Base-by-base conservation (phyloP, 2,113 vertebrate genomes). In the Heterotis niloticus region DNA sequence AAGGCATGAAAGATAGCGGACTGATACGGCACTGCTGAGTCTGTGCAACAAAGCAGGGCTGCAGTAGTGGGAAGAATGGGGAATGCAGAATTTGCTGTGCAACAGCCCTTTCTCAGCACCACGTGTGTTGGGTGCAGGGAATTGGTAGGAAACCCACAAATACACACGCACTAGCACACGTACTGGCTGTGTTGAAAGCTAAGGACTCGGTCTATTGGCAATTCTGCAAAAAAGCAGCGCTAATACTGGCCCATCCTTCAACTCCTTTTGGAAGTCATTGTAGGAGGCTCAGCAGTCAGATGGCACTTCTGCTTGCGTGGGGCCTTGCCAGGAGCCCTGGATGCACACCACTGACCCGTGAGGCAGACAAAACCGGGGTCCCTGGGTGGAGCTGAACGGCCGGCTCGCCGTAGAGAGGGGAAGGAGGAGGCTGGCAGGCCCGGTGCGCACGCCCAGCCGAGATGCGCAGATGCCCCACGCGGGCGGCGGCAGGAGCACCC, bases 381-480 rank as follows among this genome's bases (percentile, higher is more conserved):
- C 34, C 34, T 12, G 65, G 12, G 65, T 74, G 1, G 84, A 89
- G 87, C 89, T 89, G 89, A 88, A 89, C 88, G 91, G 76, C 88
- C 74, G 65, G 81, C 72, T 7, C 16, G 56, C 69, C 65, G 59
- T 54, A 78, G 56, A 78, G 70, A 62, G 60, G 52, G 24, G 17
- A 64, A 74, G 28, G 17, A 26, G 17, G 62, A 67, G 28, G 23
- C 72, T 28, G 28, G 28, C 57, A 64, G 54, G 10, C 14, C 52
- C 29, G 69, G 76, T 57, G 66, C 72, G 73, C 67, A 26, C 68
- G 82, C 79, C 83, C 85, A 77, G 82, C 64, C 78, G 85, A 82
- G 82, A 82, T 64, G 82, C 85, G 68, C 90, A 90, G 86, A 90
- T 90, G 89, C 90, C 85, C 88, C 89, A 89, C 84, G 83, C 87